Percentiles rank a stretch among this genome's conserved stretches.
These are phyloP conservation scores for Myotis brandtii DNA, from an alignment of 2,113 vertebrate species.

Conservation along the genomic window DNA sequence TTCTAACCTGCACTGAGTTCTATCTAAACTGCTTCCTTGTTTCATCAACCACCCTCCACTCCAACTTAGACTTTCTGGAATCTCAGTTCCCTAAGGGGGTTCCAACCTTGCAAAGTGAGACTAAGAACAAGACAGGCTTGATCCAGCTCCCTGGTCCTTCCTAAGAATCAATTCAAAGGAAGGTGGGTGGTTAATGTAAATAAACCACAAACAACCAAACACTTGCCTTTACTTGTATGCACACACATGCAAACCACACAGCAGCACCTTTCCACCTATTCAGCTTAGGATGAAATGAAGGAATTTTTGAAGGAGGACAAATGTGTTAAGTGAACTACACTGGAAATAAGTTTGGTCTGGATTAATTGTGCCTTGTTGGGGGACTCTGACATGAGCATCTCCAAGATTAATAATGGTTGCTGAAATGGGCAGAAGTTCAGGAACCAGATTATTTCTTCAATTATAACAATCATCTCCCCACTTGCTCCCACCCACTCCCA, in stretches of 20 bases:
- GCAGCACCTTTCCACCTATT: neutral
- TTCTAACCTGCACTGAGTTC: neutral
- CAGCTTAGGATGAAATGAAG: neutral
- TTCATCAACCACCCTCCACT: neutral
- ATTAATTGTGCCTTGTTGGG: neutral
- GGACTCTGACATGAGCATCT: neutral
- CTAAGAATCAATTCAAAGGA: constrained; percentile 13
- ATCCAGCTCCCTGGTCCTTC: neutral
- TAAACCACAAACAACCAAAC: neutral
- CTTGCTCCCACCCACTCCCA: neutral
- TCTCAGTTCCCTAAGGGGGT: neutral
- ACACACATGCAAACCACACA: neutral
- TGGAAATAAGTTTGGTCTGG: neutral
- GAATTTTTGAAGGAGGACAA: neutral
- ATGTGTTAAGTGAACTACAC: neutral
- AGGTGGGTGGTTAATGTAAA: neutral
- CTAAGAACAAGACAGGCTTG: neutral
- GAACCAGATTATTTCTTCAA: constrained; percentile 22
- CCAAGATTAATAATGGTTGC: constrained; percentile 16
- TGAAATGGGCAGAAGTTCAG: neutral
- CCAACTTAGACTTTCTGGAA: neutral
- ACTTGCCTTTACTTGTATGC: neutral
- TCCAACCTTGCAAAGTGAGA: neutral
- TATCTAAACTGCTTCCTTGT: neutral
- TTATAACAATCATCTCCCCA: neutral